Base-by-base conservation (phyloP, 2,113 vertebrate genomes). In the Hyperoodon ampullatus region DNA sequence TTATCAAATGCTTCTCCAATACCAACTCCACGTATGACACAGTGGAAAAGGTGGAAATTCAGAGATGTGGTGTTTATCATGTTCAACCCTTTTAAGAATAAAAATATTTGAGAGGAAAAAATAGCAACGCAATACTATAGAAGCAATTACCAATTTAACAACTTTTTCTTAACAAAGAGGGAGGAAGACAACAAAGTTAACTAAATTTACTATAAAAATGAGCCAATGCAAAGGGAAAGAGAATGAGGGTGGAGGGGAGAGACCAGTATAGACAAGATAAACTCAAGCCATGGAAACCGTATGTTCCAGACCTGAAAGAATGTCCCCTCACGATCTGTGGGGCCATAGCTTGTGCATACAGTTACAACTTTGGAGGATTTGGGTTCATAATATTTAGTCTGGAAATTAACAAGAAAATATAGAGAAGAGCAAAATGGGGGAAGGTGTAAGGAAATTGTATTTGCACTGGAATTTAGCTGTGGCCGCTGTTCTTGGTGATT, bases 61-160 rank as follows among this genome's bases (percentile, higher is more conserved):
- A 70, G 44, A 87, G 66, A 74, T 19, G 63, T 0, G 11, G 15
- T 50, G 8, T 68, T 84, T 42, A 90, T 75, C 19, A 23, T 18
- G 30, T 35, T 63, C 42, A 19, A 53, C 14, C 24, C 33, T 89
- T 87, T 60, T 33, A 35, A 92, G n/a, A 74, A 90, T 68, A 78
- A 63, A 89, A 92, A 47, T 47, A 21, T 70, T 55, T 42, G 33
- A 60, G 50, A 13, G 80, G 2, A 2, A 6, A 8, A 61, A 4
- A 28, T 15, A 81, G 74, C 14, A 30, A 58, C n/a, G 24, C 8
- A 6, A 19, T 47, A n/a, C 30, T 86, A 18, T 53, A 74, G 44
- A 90, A 88, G 72, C 60, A 92, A 18, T 78, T 96, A 47, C 3
- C 60, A 88, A 63, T n/a, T 85, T 15, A 88, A 53, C 14, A 60